Evolutionary conservation across 2,888 invertebrate genomes (phyloP).

Genomic region (Leucozona laternaria): DNA sequence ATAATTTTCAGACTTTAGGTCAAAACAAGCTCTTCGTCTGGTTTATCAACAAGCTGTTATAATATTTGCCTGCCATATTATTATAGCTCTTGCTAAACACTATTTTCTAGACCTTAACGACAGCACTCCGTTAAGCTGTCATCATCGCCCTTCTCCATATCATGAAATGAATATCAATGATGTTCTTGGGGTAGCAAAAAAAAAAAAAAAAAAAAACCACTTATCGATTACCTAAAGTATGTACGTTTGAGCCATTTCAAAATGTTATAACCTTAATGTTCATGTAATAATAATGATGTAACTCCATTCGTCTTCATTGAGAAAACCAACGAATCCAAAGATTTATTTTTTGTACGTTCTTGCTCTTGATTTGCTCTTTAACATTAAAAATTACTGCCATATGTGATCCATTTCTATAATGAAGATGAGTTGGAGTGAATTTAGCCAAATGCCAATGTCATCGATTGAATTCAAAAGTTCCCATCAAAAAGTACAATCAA

Average conservation of each 20-base stretch:
- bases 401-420: neutral
- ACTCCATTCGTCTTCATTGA: neutral
- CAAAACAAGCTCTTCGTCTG: slow-evolving; percentile 31
- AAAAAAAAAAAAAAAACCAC: too few species aligned
- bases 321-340: neutral
- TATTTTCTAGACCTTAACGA: neutral
- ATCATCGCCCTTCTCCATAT: neutral
- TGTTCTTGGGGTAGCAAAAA: neutral
- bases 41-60: slow-evolving; percentile 59
- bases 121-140: slow-evolving; percentile 40
- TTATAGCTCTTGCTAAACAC: slow-evolving; percentile 37
- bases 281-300: neutral
- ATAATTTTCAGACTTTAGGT: neutral
- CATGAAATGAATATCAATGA: slow-evolving; percentile 59
- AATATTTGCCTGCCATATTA: slow-evolving; percentile 44
- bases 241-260: neutral
- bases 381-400: slow-evolving; percentile 7
- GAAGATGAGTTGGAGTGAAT: neutral
- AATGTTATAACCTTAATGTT: neutral
- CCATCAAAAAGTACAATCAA: slow-evolving; percentile 3
- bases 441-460: slow-evolving; percentile 7
- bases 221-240: neutral
- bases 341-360: neutral
- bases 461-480: neutral
- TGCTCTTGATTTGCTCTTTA: neutral